These are phyloP conservation scores for Laticauda colubrina DNA, from an alignment of 2,113 vertebrate species.

Conservation along the genomic window DNA sequence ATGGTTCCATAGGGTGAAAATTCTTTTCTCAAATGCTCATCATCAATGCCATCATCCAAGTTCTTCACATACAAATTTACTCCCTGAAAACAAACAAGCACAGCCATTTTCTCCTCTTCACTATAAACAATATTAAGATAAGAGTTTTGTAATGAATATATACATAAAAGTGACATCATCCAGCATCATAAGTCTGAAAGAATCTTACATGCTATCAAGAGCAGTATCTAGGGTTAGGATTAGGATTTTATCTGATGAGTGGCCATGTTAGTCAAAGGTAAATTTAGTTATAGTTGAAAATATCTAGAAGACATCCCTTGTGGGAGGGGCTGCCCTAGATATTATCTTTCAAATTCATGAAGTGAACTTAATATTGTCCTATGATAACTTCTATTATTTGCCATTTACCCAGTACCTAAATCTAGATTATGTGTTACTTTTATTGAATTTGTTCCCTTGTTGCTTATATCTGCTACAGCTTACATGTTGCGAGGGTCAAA, in stretches of 20 bases:
- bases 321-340: neutral
- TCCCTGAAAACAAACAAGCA: slow-evolving; percentile 69
- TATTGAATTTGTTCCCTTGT: neutral
- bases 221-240: neutral
- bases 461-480: neutral
- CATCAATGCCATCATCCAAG: slow-evolving; percentile 88
- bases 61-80: slow-evolving; percentile 98
- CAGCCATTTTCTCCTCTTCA: neutral
- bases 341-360: neutral
- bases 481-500: neutral
- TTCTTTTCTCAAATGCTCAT: slow-evolving; percentile 88
- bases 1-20: slow-evolving; percentile 95
- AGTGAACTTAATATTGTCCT: neutral
- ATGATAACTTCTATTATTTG: neutral
- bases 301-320: neutral
- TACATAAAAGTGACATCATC: neutral
- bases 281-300: neutral
- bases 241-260: neutral
- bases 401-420: neutral
- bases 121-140: neutral
- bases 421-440: neutral
- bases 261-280: neutral
- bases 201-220: neutral
- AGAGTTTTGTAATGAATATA: neutral
- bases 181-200: neutral